Conservation (phyloP, 2,888 invertebrate genomes). For the Mechanitis mazaeus region DNA sequence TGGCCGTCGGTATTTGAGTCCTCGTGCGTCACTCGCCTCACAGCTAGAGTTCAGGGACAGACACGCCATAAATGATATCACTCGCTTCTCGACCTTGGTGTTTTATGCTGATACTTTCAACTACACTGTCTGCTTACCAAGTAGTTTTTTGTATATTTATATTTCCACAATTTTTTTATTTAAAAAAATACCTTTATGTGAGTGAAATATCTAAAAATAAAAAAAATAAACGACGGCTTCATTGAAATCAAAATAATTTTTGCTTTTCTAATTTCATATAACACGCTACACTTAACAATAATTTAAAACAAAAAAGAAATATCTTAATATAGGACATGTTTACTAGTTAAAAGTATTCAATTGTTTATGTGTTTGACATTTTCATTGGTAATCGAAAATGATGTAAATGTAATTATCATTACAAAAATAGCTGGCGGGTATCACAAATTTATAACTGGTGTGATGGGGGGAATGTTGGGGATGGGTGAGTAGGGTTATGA, state of each 20-base stretch:
- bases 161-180: constrained; percentile 11
- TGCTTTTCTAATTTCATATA: no score
- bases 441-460: constrained; percentile 45
- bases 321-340: no score
- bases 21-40: constrained; percentile 64
- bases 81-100: constrained; percentile 63
- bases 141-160: constrained; percentile 36
- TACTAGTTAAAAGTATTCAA: no score
- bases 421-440: constrained; percentile 47
- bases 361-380: no score
- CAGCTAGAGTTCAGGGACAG: constrained; percentile 68
- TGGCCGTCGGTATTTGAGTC: constrained; percentile 43
- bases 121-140: constrained; percentile 68
- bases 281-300: no score
- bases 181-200: constrained; percentile 6
- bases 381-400: constrained; percentile 25
- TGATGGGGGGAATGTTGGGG: constrained; percentile 35
- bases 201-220: no score
- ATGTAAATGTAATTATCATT: constrained; percentile 34
- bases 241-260: no score
- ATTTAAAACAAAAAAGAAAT: no score
- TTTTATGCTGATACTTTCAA: constrained; percentile 68
- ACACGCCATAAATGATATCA: constrained; percentile 71
- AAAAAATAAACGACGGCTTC: no score
- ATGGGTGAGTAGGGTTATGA: constrained; percentile 32